These are phyloP conservation scores for Heliconius cydno DNA, from an alignment of 2,888 invertebrate species.

Conservation along the genomic window DNA sequence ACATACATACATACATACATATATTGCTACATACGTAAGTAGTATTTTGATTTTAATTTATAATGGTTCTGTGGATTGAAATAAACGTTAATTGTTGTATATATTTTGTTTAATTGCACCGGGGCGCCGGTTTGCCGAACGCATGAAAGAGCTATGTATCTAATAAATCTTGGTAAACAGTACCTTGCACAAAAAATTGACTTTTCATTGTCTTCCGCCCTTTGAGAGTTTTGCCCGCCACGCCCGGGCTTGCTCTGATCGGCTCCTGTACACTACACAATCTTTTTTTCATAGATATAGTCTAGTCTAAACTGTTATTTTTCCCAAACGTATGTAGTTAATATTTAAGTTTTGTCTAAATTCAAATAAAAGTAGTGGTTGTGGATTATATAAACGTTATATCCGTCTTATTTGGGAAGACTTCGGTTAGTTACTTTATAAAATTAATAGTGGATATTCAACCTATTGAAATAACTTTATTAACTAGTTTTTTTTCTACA, in stretches of 20 bases:
- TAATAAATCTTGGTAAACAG: constrained; percentile 72
- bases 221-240: constrained; percentile 13
- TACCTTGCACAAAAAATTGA: constrained; percentile 68
- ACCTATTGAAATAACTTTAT: too few species aligned
- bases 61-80: constrained; percentile 82
- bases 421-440: too few species aligned
- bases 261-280: background rate
- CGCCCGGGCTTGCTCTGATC: background rate
- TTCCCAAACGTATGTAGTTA: background rate
- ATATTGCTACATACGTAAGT: constrained; percentile 68
- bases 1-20: constrained; percentile 11
- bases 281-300: background rate
- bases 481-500: too few species aligned
- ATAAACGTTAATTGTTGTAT: constrained; percentile 82
- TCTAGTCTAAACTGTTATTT: background rate
- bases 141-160: constrained; percentile 60
- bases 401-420: too few species aligned
- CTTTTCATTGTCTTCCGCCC: constrained; percentile 60
- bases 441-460: too few species aligned
- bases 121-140: constrained; percentile 48
- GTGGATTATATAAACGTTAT: too few species aligned
- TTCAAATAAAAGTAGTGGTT: too few species aligned
- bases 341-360: background rate
- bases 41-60: constrained; percentile 79
- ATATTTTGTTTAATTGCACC: constrained; percentile 67